phyloP scores from a whole-genome alignment of 1,140 invertebrate species.

The honey bee (Apis mellifera) region Amel_HAv3.1 CM009943.2:8473001-8473500 shows the following conservation, averaged over 20 bases:
- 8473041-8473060: no score
- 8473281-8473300: conserved; percentile 22
- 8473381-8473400: neutral
- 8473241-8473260: conserved; percentile 26
- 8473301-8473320: neutral
- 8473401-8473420: neutral
- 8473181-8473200: conserved; percentile 2
- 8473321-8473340: conserved; percentile 8
- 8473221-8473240: neutral
- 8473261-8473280: conserved; percentile 19
- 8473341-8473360: neutral
- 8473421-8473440: neutral
- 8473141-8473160: neutral
- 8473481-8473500: no score
- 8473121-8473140: neutral
- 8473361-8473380: neutral
- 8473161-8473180: neutral
- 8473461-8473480: no score
- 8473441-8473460: no score
- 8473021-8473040: no score
- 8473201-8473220: neutral
- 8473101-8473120: no score
- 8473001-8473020: no score
- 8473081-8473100: no score
- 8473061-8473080: no score